Percentiles rank a stretch among this genome's conserved stretches.
These are phyloP conservation scores for Cephus rjabovi DNA, from an alignment of 2,888 invertebrate species.

Conservation along the genomic window DNA sequence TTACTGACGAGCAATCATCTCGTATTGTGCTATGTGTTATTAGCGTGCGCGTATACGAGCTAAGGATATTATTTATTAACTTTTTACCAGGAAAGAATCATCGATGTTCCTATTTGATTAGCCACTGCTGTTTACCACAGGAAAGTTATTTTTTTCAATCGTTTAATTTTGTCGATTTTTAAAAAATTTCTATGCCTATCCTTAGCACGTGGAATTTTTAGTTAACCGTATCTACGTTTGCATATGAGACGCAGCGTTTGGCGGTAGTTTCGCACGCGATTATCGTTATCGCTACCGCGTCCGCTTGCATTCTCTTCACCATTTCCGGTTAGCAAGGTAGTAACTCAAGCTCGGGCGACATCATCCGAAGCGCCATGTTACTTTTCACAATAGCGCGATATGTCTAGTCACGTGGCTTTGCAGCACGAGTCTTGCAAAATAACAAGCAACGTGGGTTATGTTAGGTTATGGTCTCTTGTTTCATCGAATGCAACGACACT, in stretches of 20 bases:
- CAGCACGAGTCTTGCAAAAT: slow-evolving; percentile 16
- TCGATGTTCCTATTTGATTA: neutral
- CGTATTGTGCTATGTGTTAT: neutral
- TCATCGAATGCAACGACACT: slow-evolving; percentile 20
- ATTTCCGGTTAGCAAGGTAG: neutral
- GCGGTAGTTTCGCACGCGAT: neutral
- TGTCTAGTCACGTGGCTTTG: neutral
- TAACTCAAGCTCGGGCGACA: neutral
- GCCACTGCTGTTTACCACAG: neutral
- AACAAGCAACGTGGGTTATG: slow-evolving; percentile 29
- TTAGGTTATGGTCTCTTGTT: slow-evolving; percentile 42
- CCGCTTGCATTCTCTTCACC: neutral
- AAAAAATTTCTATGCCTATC: neutral
- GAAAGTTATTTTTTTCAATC: neutral
- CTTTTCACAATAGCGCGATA: neutral
- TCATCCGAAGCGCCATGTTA: neutral
- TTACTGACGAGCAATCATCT: neutral
- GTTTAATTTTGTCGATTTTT: neutral
- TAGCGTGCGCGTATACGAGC: neutral
- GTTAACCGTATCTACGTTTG: neutral
- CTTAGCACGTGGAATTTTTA: neutral
- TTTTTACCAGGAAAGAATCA: neutral
- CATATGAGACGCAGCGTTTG: neutral
- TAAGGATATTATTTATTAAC: too few relatives aligned
- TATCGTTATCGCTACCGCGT: neutral